phyloP scores from a whole-genome alignment of 2,888 invertebrate species.

The Campopleginae sp. region DNA sequence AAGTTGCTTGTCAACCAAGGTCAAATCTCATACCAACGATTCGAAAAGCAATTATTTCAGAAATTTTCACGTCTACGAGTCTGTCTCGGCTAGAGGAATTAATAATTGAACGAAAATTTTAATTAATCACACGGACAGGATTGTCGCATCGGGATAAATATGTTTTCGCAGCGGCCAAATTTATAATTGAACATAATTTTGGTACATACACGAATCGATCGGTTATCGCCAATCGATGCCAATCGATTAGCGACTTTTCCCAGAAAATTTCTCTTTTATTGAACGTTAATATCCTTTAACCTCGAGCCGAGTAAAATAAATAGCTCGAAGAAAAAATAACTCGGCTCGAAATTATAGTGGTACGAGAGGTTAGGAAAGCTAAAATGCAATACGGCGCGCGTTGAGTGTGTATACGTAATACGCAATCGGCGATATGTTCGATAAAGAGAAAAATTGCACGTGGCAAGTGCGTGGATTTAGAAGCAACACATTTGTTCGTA shows the following conservation, averaged over 20 bases:
- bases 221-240: no score
- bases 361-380: neutral
- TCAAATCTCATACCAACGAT: neutral
- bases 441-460: conserved; percentile 10
- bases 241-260: no score
- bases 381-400: neutral
- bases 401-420: conserved; percentile 11
- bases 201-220: no score
- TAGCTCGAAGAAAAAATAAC: neutral
- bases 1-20: conserved; percentile 68
- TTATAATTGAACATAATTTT: no score
- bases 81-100: no score
- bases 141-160: no score
- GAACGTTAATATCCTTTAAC: no score
- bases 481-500: conserved; percentile 24
- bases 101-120: neutral
- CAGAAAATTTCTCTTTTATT: no score
- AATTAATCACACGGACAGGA: no score
- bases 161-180: no score
- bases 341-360: neutral
- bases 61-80: no score
- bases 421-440: neutral
- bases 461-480: conserved; percentile 19
- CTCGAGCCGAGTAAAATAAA: neutral
- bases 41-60: neutral